A percentile compares a stretch with the other conserved stretches of the same genome.
These are phyloP conservation scores for Sylvietta virens DNA, from an alignment of 2,113 vertebrate genomes.

Conservation along the genomic window DNA sequence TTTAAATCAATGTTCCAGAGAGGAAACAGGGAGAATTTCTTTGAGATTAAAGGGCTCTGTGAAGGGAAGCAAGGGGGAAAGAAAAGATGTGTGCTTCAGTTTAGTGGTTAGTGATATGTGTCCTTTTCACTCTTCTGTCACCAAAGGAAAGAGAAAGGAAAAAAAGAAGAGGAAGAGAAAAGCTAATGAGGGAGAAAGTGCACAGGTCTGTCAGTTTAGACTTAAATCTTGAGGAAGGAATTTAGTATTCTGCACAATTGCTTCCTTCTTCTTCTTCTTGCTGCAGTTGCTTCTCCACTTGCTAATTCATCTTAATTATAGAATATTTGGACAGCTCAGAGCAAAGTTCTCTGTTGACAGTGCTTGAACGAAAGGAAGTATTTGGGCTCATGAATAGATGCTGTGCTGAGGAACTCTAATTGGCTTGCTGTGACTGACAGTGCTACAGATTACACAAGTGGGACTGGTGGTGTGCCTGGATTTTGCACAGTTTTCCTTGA, in stretches of 20 bases:
- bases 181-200: neutral
- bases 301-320: slow-evolving; percentile 65
- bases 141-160: neutral
- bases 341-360: slow-evolving; percentile 50
- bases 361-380: slow-evolving; percentile 10
- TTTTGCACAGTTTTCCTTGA: neutral
- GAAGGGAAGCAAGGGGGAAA: neutral
- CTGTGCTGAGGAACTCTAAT: slow-evolving; percentile 21
- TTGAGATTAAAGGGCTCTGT: neutral
- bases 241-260: slow-evolving; percentile 31
- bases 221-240: neutral
- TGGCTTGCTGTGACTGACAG: neutral
- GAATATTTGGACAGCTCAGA: slow-evolving; percentile 57
- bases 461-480: neutral
- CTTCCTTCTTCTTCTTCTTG: slow-evolving; percentile 17
- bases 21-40: neutral
- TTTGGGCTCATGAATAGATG: neutral
- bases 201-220: neutral
- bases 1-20: neutral
- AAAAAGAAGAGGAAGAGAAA: neutral
- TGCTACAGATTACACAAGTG: neutral
- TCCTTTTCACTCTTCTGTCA: neutral
- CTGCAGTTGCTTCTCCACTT: slow-evolving; percentile 8
- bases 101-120: neutral
- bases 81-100: neutral